Base-by-base conservation (phyloP, 2,113 vertebrate genomes). In the Passer montanus region DNA sequence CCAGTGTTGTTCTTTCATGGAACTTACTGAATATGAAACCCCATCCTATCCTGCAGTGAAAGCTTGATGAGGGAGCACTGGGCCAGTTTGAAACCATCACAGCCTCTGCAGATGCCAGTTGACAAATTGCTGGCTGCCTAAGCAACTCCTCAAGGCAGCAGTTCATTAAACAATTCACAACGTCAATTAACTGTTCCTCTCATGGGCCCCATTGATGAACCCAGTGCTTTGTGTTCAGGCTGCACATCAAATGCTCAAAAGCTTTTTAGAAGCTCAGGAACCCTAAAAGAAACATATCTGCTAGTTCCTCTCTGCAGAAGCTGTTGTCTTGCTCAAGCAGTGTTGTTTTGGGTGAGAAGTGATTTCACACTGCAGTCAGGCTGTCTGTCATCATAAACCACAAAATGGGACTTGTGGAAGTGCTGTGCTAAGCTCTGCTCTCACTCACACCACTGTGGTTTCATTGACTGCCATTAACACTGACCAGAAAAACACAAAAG, bases 131-230 rank as follows among this genome's bases (percentile, higher is more conserved):
- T 89, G 39, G 6, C 55, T 94, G 19, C 64, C 39, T 88, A 9
- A 70, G 50, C 43, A 90, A 8, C 27, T 84, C 62, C 23, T 39
- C 26, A 26, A 84, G 63, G 70, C 67, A 73, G 44, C 2, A 2
- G 21, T 1, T 66, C 75, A 69, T 44, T 2, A 62, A 94, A 44
- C n/a, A 12, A 26, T 73, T 93, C 19, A 69, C 41, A 87, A 1
- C 35, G 9, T 81, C 56, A 73, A 2, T 80, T 84, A 39, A 62
- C 55, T 58, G 50, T 41, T 81, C 31, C 17, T 67, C n/a, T 84
- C 11, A 0, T 60, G 62, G 24, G 4, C 35, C 14, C 7, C 12
- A 10, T 1, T 5, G 3, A 9, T 47, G 24, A 59, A 9, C 23
- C 24, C 35, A 52, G n/a, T 70, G 19, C 37, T 68, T 19, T n/a